Evolutionary conservation across 2,797 vertebrate species (phyloP), one percentile per base, ranked within the genome.

Genomic region (Cheirogaleus major): DNA sequence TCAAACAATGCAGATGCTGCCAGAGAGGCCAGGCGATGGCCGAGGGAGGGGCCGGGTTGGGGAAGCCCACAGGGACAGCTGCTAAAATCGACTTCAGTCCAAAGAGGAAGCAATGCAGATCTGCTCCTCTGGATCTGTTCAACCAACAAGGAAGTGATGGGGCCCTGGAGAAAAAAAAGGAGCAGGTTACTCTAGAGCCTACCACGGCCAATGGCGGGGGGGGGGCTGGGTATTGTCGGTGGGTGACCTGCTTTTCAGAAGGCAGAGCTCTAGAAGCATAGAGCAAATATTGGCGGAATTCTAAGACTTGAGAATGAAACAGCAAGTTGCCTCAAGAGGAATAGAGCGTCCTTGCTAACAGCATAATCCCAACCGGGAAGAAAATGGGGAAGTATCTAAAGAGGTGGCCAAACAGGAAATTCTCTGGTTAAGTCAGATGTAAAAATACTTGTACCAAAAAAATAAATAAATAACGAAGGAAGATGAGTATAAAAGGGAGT

Each of bases 381-480:
- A 85, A 94, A 95, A 96, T 91, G 55, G 8, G 80, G 94, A 97
- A 97, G 91, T 91, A 22, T 38, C 45, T 52, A 7, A 63, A 84
- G 89, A 96, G 48, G 72, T 57, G 72, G 38, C 94, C 83, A 78
- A 88, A 87, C 86, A 96, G 91, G 95, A 96, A 96, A 57, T 65
- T 80, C 69, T 91, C 91, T 70, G 79, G 80, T 52, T 35, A 81
- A 67, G 79, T 65, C 94, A 73, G 83, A 95, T 59, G 57, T 67
- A 18, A 79, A 87, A 95, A 78, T 48, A 75, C 27, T 92, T 73
- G 59, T 32, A 5, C 15, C 1, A 30, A 48, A 35, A 43, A 63
- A 41, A 45, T 52, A 50, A 32, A 84, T 30, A 72, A 41, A 32
- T 45, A 80, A 23, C 9, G 30, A 76, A 79, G 48, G 50, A 92